Evolutionary conservation across 92 coral and sea anemone genomes (phyloP), one percentile per base, ranked within the genome.

Genomic region (Desmophyllum pertusum): DNA sequence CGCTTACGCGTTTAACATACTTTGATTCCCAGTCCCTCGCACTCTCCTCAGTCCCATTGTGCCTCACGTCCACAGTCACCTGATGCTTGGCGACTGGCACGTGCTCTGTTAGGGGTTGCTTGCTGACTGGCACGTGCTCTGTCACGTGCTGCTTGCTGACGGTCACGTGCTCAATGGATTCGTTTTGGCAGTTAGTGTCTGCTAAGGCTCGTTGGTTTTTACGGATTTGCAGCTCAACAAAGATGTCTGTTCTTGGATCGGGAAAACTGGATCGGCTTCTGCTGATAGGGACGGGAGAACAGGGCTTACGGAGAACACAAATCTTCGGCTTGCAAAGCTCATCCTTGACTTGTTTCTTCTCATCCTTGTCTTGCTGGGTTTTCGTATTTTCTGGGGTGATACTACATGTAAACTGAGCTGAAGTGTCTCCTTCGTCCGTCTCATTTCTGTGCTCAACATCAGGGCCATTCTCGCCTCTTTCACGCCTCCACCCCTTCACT

Each of bases 221-320:
- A 15, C 82, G 82, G 11, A 78, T 72, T 40, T 78, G 82, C 39
- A 78, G 27, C 57, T 78, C 82, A 0, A 78, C 70, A 40, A 78
- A 78, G 51, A 78, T n/a, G 82, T 78, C 82, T 40, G 82, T 78
- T 78, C 82, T 61, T 30, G 82, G 82, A 42, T 78, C 57, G 5
- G 82, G 82, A 38, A 78, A 78, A 38, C 82, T 43, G 2, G 36
- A 40, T 61, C 71, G 51, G 37, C 71, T 78, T 40, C 82, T 40
- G 82, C 82, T 78, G 52, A 78, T 63, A 27, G 82, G 82, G 30
- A 78, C 71, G 5, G 71, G 71, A 0, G 82, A 61, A 61, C 82
- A 78, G 39, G 82, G 82, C 53, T 62, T 78, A 25, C 82, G 82
- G 23, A 78, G 53, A 41, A 78, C 72, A n/a, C 61, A 38, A 40